Conservation (phyloP, 2,113 vertebrate species). For the Petaurus breviceps region DNA sequence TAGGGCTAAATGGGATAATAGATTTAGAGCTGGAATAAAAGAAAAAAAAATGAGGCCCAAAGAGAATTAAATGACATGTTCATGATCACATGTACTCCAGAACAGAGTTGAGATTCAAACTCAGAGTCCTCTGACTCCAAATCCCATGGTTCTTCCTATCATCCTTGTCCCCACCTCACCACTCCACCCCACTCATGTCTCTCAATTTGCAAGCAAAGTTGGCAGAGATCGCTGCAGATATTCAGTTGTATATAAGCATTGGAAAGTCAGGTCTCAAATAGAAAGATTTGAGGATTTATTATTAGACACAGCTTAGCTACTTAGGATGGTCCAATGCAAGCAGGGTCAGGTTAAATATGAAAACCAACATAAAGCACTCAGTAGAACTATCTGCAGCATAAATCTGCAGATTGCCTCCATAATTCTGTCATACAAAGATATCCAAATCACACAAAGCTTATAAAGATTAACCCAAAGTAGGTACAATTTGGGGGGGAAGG, state of each 20-base stretch:
- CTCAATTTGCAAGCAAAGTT: slow-evolving; percentile 14
- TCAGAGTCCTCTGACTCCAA: slow-evolving; percentile 15
- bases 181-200: slow-evolving; percentile 1
- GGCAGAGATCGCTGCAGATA: neutral
- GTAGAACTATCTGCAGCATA: neutral
- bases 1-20: neutral
- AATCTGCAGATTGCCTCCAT: neutral
- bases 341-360: slow-evolving; percentile 31
- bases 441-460: slow-evolving; percentile 1
- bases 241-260: neutral
- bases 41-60: neutral
- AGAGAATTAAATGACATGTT: neutral
- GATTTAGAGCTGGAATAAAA: neutral
- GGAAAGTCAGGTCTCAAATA: neutral
- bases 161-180: slow-evolving; percentile 13
- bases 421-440: neutral
- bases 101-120: slow-evolving; percentile 4
- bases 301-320: neutral
- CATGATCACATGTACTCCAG: neutral
- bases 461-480: slow-evolving; percentile 15
- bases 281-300: slow-evolving; percentile 4
- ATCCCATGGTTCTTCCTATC: neutral
- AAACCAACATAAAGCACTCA: neutral
- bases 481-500: neutral
- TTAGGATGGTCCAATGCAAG: neutral